Conservation (phyloP, 2,113 vertebrate species). For the Clinocottus analis region DNA sequence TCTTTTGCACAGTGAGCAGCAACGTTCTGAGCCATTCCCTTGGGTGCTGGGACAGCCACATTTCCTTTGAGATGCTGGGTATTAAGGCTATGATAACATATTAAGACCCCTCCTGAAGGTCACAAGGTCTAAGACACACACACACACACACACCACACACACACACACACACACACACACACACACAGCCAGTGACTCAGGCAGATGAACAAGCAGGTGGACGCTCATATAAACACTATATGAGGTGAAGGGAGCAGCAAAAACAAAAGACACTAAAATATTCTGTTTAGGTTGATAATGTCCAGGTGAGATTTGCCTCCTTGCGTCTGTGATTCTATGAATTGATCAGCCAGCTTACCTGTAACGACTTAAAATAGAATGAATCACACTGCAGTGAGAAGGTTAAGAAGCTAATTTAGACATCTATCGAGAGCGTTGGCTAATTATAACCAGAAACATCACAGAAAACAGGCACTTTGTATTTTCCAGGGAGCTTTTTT, state of each 20-base stretch:
- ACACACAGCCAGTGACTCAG: conserved; percentile 20
- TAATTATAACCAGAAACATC: conserved; percentile 38
- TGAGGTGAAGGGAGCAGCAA: conserved; percentile 11
- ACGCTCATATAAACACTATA: not conserved
- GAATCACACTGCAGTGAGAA: not conserved
- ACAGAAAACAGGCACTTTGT: conserved; percentile 26
- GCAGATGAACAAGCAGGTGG: conserved; percentile 25
- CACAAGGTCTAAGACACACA: conserved; percentile 16
- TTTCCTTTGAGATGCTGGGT: conserved; percentile 17
- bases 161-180: not conserved
- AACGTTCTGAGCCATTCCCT: conserved; percentile 21
- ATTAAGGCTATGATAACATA: conserved; percentile 52
- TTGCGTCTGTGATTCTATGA: not conserved
- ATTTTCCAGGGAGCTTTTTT: conserved; percentile 45
- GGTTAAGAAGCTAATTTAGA: conserved; percentile 21
- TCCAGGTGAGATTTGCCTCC: not conserved
- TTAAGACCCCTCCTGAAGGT: conserved; percentile 56
- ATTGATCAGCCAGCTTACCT: conserved; percentile 15
- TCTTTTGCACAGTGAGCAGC: conserved; percentile 15
- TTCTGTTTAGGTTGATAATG: conserved; percentile 6
- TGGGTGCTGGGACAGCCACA: conserved; percentile 7
- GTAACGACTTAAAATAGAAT: not conserved
- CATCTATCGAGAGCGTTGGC: conserved; percentile 18
- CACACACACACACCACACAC: not conserved
- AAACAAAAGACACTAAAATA: conserved; percentile 1